Base-by-base conservation (phyloP, 2,113 vertebrate genomes). In the Ranitomeya variabilis region DNA sequence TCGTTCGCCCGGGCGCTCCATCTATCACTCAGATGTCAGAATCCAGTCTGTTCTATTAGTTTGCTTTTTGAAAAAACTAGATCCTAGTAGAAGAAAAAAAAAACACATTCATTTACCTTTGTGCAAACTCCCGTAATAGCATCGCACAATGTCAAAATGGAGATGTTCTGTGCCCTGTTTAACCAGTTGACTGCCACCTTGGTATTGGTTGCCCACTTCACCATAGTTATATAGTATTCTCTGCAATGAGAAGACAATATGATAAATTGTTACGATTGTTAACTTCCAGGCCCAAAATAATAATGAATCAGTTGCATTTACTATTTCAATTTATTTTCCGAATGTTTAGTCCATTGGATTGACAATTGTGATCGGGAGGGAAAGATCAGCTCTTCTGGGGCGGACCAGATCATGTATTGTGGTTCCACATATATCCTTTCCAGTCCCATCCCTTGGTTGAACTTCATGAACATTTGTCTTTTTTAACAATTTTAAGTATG, bases 131-230 rank as follows among this genome's bases (percentile, higher is more conserved):
- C 98, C 0, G 98, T 99, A 6, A 97, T 99, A 89, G 96, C 98
- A 0, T 99, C 97, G 1, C 98, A 99, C 86, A 99, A 95, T 0
- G 97, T 99, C 80, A 99, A 95, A 87, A 99, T 96, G 5, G 98
- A 99, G 89, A 98, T 95, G 15, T 99, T 99, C 95, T 99, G 98
- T 0, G 97, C 97, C 86, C 98, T 93, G 96, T 97, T 99, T 91
- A 99, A 92, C 98, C 98, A 99, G 94, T 97, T 99, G 76, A 99
- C 97, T 6, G 97, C 97, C 90, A 99, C 96, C 91, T 98, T 99
- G 87, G 97, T 99, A 91, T 95, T 97, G 79, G 97, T 98, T 80
- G 97, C 97, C 98, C 98, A 99, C 31, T 97, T 99, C 91, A 99
- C 98, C 97, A 99, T 99, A 87, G 97, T 99, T 90, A 99, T 95